Conservation (phyloP, 2,797 vertebrate genomes). For the Numenius phaeopus region DNA sequence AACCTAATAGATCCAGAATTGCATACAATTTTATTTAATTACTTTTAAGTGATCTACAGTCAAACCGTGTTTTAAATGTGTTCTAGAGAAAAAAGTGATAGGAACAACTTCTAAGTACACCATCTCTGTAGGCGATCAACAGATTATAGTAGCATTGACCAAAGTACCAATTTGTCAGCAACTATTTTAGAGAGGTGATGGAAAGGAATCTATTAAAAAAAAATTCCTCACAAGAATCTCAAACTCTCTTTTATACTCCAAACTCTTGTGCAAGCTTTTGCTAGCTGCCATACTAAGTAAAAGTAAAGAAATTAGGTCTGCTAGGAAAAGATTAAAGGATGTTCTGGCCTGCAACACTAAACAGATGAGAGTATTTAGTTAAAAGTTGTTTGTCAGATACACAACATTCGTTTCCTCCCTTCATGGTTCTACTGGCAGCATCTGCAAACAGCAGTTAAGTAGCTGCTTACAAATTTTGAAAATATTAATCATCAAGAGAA, state of each 20-base stretch:
- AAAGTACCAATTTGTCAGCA: neutral
- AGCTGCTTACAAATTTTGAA: neutral
- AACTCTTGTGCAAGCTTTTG: neutral
- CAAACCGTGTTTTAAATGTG: neutral
- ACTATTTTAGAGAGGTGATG: neutral
- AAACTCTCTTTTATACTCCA: neutral
- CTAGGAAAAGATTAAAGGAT: neutral
- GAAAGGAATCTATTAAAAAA: neutral
- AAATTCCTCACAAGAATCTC: neutral
- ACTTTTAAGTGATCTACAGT: neutral
- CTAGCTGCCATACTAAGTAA: neutral
- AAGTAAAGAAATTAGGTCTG: neutral
- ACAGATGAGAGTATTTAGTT: neutral
- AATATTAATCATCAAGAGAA: neutral
- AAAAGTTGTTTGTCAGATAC: neutral
- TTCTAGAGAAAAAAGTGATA: neutral
- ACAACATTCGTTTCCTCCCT: neutral
- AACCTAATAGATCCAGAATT: neutral
- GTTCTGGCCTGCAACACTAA: neutral
- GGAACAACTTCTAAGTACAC: neutral
- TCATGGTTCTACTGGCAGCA: neutral
- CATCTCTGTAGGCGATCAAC: neutral
- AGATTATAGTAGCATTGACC: neutral
- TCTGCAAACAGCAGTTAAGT: neutral
- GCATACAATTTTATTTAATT: neutral